Base-by-base conservation (phyloP, 2,113 vertebrate species). In the Orycteropus afer region DNA sequence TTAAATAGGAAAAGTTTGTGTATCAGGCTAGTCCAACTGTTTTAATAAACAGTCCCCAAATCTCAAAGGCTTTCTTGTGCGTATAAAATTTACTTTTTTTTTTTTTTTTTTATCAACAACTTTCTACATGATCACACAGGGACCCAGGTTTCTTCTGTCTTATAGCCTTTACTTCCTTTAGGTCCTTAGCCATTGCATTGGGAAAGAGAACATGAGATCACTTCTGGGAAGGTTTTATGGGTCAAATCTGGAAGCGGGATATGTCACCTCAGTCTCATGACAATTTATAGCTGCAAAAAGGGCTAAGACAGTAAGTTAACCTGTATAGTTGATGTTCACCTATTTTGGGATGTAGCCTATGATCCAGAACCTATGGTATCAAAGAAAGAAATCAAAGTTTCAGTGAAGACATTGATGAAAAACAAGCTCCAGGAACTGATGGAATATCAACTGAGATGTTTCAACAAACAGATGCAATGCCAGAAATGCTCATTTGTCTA, bases 1-100 rank as follows among this genome's bases (percentile, higher is more conserved):
- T 49, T 57, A 79, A 59, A 81, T 88, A 40, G 95, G n/a, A 74
- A 93, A 97, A 90, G 34, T 71, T 22, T 71, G 17, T 37, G 2
- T 37, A 6, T 71, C 8, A 37, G 13, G 14, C 32, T 23, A 34
- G 53, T 14, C 13, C 47, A 90, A 0, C 37, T 42, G 25, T 57
- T 23, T 95, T 25, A 73, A 15, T 34, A 84, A 61, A 71, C 82
- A 53, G 74, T 65, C 45, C 45, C 42, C 65, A 77, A 15, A 65
- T 95, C 73, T 83, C 40, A n/a, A 87, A 81, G 57, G 7, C 45
- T 14, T 49, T 47, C 37, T 89, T 82, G 42, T 17, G 81, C 32
- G 42, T 5, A 1, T 42, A 49, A 80, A 25, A 13, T 77, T 57
- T 47, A 4, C 40, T 7, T 61, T 65, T n/a, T n/a, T 3, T 47